Evolutionary conservation across 1,140 invertebrate genomes (phyloP).

Genomic region (Drosophila malerkotliana): DNA sequence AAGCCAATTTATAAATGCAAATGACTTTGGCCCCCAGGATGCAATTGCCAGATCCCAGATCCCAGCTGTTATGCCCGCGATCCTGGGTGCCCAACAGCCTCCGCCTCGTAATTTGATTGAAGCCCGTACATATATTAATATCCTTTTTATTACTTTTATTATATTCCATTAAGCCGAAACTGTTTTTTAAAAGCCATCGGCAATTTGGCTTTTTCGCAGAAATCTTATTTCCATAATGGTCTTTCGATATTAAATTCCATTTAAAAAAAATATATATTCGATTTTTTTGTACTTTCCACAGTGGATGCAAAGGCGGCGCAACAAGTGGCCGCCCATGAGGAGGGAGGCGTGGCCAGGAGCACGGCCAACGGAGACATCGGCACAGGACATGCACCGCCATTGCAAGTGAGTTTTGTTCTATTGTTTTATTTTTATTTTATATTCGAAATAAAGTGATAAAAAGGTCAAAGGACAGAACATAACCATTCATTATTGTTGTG

Average conservation of each 20-base stretch:
- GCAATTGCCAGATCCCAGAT: constrained; percentile 27
- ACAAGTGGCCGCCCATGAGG: constrained; percentile 72
- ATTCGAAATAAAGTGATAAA: background rate
- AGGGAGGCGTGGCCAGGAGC: constrained; percentile 34
- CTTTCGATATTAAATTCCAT: constrained; percentile 11
- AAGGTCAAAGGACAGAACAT: constrained; percentile 15
- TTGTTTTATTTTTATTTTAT: background rate
- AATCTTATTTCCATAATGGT: background rate
- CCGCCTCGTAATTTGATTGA: constrained; percentile 54
- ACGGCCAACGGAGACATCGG: constrained; percentile 87
- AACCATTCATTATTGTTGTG: constrained; percentile 22
- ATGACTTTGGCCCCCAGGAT: constrained; percentile 64
- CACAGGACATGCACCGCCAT: constrained; percentile 85
- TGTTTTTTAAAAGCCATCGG: constrained; percentile 33
- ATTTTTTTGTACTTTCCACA: constrained; percentile 31
- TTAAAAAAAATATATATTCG: background rate
- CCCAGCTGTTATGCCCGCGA: constrained; percentile 28
- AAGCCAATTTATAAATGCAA: constrained; percentile 83
- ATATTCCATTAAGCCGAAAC: constrained; percentile 42
- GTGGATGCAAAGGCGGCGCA: constrained; percentile 73
- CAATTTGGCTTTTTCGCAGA: constrained; percentile 9
- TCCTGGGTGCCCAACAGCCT: constrained; percentile 39
- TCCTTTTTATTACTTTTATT: constrained; percentile 30
- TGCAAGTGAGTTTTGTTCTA: constrained; percentile 86
- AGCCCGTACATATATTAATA: constrained; percentile 18